phyloP scores from a whole-genome alignment of 2,113 vertebrate genomes.

The Butorides virescens region DNA sequence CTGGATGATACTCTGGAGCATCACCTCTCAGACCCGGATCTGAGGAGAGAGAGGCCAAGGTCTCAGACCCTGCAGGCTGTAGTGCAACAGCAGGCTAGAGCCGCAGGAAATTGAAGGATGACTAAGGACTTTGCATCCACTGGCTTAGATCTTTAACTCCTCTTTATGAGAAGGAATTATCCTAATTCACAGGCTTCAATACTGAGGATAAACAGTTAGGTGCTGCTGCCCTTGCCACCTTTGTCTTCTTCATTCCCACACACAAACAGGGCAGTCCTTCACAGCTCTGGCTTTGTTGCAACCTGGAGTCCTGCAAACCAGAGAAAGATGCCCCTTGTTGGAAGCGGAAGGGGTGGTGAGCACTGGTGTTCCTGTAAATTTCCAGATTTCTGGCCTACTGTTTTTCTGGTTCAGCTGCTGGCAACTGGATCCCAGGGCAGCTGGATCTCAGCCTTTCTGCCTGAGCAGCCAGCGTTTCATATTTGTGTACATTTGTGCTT shows the following conservation, averaged over 20 bases:
- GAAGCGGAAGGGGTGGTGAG: not conserved
- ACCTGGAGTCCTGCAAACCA: not conserved
- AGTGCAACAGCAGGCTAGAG: not conserved
- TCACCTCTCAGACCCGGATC: not conserved
- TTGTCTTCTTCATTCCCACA: not conserved
- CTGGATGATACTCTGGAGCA: not conserved
- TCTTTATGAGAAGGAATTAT: not conserved
- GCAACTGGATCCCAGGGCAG: not conserved
- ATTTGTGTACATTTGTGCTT: not conserved
- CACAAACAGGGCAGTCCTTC: fast-evolving
- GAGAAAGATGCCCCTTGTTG: not conserved
- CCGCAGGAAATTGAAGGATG: not conserved
- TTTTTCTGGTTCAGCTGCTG: not conserved
- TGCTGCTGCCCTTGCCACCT: not conserved
- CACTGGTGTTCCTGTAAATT: not conserved
- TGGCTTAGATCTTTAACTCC: not conserved
- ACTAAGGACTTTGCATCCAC: not conserved
- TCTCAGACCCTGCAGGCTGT: not conserved
- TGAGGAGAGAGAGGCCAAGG: not conserved
- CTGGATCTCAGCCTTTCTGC: not conserved
- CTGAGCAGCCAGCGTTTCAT: not conserved
- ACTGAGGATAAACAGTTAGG: not conserved
- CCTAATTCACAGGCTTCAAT: not conserved
- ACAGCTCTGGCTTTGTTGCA: not conserved
- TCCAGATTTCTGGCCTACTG: not conserved